Percentiles rank a stretch among this genome's conserved stretches.
Evolutionary conservation across 2,797 vertebrate species (phyloP).

Genomic region (Sebastes vulpes): DNA sequence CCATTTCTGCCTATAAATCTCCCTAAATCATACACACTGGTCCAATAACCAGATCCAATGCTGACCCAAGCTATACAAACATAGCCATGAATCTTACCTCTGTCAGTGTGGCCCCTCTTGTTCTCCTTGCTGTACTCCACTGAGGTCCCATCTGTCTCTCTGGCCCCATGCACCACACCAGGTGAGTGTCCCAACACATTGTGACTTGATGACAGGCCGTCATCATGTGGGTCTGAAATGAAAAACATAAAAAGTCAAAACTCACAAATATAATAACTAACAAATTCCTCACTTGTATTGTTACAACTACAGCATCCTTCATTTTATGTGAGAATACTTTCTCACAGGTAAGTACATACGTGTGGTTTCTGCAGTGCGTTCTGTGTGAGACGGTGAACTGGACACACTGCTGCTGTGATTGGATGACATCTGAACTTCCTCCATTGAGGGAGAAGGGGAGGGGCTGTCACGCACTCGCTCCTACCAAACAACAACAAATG

Average conservation of each 20-base stretch:
- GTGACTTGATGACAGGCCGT: slow-evolving; percentile 92
- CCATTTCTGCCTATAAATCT: too few species aligned
- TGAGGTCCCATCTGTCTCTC: slow-evolving; percentile 91
- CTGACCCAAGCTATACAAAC: background rate
- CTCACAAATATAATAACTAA: background rate
- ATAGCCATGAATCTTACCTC: slow-evolving; percentile 82
- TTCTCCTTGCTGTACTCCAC: slow-evolving; percentile 91
- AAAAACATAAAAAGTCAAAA: background rate
- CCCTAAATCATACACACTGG: too few species aligned
- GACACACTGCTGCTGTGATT: slow-evolving; percentile 97
- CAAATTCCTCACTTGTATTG: background rate
- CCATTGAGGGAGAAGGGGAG: slow-evolving; percentile 94
- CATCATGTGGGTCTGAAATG: slow-evolving; percentile 90
- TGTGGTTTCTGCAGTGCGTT: slow-evolving; percentile 77
- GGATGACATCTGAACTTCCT: slow-evolving; percentile 95
- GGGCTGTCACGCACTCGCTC: slow-evolving; percentile 95
- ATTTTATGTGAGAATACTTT: background rate
- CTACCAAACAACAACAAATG: slow-evolving; percentile 69
- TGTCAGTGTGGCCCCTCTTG: slow-evolving; percentile 92
- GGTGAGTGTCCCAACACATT: slow-evolving; percentile 93
- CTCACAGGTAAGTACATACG: slow-evolving; percentile 49
- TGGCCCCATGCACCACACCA: slow-evolving; percentile 88
- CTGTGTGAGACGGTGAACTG: slow-evolving; percentile 94
- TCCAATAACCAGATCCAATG: background rate
- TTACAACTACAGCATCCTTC: background rate